Conservation (phyloP, 2,113 vertebrate genomes). For the Rhea pennata region DNA sequence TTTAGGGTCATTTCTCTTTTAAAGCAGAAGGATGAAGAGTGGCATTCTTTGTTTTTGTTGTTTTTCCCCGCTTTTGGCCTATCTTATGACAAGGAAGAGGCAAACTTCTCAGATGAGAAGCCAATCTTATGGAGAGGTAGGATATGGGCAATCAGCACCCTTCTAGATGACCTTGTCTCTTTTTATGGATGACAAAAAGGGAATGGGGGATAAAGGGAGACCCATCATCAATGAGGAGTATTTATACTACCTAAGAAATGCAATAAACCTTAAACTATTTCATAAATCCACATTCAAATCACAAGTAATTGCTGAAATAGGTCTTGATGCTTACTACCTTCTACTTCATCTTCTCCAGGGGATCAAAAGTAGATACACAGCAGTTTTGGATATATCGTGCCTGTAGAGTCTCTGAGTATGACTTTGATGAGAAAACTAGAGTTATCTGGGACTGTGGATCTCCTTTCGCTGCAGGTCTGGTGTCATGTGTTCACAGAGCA, state of each 20-base stretch:
- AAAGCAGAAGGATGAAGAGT: background rate
- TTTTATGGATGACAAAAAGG: background rate
- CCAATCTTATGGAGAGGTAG: background rate
- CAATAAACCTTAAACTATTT: background rate
- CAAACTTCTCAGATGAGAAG: background rate
- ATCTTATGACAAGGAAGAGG: background rate
- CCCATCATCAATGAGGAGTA: background rate
- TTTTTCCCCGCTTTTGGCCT: background rate
- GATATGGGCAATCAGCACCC: background rate
- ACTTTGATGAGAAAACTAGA: background rate
- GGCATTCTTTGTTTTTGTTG: background rate
- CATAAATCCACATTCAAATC: background rate
- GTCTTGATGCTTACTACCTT: background rate
- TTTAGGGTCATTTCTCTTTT: background rate
- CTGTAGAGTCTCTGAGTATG: background rate
- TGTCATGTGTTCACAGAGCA: background rate
- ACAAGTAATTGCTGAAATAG: background rate
- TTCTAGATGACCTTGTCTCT: background rate
- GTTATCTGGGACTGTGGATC: background rate
- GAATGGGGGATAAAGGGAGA: background rate
- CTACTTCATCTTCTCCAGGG: background rate
- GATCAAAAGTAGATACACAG: background rate
- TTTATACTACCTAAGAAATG: background rate
- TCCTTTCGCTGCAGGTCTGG: background rate
- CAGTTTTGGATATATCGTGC: background rate